Base-by-base conservation (phyloP, 2,888 invertebrate species). In the Tenthredo amoena region DNA sequence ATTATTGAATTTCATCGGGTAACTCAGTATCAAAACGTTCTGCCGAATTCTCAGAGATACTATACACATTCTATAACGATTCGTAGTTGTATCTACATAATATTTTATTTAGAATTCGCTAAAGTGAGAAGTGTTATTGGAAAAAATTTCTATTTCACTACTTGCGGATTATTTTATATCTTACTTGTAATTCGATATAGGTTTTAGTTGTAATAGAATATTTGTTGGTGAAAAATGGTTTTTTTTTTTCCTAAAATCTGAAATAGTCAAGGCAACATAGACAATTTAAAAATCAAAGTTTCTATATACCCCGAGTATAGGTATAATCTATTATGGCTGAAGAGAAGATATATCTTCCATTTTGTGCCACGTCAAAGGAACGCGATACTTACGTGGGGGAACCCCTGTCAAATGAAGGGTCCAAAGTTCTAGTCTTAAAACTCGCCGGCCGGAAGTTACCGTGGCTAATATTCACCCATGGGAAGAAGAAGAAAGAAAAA, bases 401-500 rank as follows among this genome's bases (percentile, higher is more conserved):
- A 74, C 26, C 74, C 40, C 74, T 26, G 74, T 74, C 74, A 43
- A 74, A 74, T 40, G 21, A 15, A 43, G 74, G 74, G 43, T 74
- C 40, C 43, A 74, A 40, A 74, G 43, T 40, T 43, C 21, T 43
- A 9, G 74, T 43, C 74, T 68, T 34, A n/a, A 74, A 74, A 74
- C 74, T 21, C n/a, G 40, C 74, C 26, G 43, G 74, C 74, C 74
- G 74, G 74, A 74, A 74, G 74, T 74, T 43, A 40, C 74, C 21
- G 74, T 26, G n/a, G 74, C 40, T 43, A 31, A 74, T 74, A 74
- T 74, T 21, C 74, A 74, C 10, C 74, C 74, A 43, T 74, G 74
- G 43, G 34, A 34, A 68, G 26, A 68, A 68, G 18, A 26, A 68
- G 68, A 62, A 62, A 26, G 9, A 62, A 34, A 15, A 34, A 15